phyloP scores from a whole-genome alignment of 1,140 invertebrate genomes.

The Drosophila rufa region DNA sequence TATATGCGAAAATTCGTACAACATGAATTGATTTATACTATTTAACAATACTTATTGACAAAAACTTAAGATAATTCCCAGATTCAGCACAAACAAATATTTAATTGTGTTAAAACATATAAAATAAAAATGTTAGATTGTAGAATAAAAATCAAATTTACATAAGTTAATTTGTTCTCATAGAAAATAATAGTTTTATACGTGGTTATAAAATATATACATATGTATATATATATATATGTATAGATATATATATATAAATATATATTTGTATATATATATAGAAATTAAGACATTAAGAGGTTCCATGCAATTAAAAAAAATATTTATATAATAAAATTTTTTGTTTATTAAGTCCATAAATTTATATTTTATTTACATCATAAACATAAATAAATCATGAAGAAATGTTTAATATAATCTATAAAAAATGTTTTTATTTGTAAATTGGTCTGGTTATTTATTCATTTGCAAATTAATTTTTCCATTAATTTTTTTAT shows the following conservation, averaged over 20 bases:
- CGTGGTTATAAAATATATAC: slow-evolving; percentile 18
- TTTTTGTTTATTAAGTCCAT: neutral
- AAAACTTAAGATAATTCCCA: slow-evolving; percentile 7
- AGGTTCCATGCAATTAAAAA: neutral
- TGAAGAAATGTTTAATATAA: neutral
- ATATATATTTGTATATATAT: slow-evolving; percentile 6
- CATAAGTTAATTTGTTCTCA: slow-evolving; percentile 30
- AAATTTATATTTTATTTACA: neutral
- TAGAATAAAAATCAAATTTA: slow-evolving; percentile 1
- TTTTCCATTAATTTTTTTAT: neutral
- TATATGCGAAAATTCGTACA: slow-evolving; percentile 4
- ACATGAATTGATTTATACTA: slow-evolving; percentile 36
- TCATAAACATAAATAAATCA: neutral
- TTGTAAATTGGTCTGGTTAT: neutral
- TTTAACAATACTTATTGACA: slow-evolving; percentile 20
- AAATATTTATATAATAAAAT: neutral
- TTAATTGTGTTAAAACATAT: slow-evolving; percentile 17
- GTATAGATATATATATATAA: slow-evolving; percentile 1
- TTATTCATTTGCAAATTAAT: neutral
- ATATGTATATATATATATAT: slow-evolving; percentile 10
- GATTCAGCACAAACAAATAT: slow-evolving; percentile 39
- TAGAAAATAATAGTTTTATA: slow-evolving; percentile 39
- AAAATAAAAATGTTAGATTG: neutral
- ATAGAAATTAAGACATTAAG: slow-evolving; percentile 1
- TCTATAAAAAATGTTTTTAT: neutral